These are phyloP conservation scores for Phyllotreta cruciferae DNA, from an alignment of 2,888 invertebrate genomes.

Conservation along the genomic window DNA sequence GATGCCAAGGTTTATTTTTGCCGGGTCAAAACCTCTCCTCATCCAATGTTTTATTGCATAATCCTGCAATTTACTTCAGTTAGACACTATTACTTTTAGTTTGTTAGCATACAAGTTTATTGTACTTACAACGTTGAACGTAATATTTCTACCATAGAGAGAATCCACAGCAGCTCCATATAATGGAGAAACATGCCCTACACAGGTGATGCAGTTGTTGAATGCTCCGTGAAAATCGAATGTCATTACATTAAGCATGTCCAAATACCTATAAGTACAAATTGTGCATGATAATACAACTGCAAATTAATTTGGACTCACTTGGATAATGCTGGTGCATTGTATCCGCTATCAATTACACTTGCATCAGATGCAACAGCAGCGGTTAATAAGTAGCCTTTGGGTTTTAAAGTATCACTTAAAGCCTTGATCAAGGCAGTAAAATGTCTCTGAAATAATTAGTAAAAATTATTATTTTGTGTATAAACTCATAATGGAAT, in stretches of 20 bases:
- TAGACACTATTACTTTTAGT: conserved; percentile 27
- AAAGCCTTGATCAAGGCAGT: conserved; percentile 46
- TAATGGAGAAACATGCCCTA: conserved; percentile 73
- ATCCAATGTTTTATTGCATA: conserved; percentile 64
- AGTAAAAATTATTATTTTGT: not conserved
- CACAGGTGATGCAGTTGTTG: conserved; percentile 63
- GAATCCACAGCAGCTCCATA: conserved; percentile 61
- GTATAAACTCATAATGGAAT: not conserved
- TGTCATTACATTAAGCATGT: conserved; percentile 59
- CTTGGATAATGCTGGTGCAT: conserved; percentile 45
- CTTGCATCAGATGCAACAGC: conserved; percentile 49
- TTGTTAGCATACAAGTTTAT: conserved; percentile 1
- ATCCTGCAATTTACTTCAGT: conserved; percentile 52
- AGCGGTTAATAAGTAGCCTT: conserved; percentile 47
- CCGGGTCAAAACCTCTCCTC: conserved; percentile 63
- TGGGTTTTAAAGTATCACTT: conserved; percentile 41
- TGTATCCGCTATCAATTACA: conserved; percentile 48
- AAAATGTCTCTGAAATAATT: conserved; percentile 47
- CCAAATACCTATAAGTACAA: conserved; percentile 32
- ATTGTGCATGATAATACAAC: not conserved
- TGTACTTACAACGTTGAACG: conserved; percentile 43
- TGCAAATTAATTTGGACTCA: conserved; percentile 36
- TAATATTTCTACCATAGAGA: conserved; percentile 34
- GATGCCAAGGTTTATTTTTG: conserved; percentile 74
- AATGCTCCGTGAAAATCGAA: conserved; percentile 73